Percentiles rank a stretch among this genome's conserved stretches.
phyloP scores from a whole-genome alignment of 2,113 vertebrate species.

The Myotis davidii region DNA sequence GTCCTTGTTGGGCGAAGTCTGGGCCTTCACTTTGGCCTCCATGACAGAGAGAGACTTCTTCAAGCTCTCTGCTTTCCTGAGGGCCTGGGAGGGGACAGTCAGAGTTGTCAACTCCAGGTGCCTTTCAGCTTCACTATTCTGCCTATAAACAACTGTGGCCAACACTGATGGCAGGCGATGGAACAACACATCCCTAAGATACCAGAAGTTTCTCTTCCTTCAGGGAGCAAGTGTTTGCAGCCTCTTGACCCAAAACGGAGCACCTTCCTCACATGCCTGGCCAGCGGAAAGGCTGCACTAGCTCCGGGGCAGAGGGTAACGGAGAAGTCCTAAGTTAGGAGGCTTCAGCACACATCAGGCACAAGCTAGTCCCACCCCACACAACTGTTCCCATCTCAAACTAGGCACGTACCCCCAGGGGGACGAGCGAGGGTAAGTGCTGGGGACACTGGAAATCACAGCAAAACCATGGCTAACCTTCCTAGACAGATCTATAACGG shows the following conservation, averaged over 20 bases:
- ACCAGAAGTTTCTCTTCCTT: neutral
- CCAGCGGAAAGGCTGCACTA: neutral
- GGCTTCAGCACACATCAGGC: neutral
- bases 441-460: neutral
- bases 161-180: rapidly evolving
- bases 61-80: slow-evolving; percentile 93
- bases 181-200: neutral
- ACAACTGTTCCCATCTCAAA: neutral
- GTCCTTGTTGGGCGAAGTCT: slow-evolving; percentile 95
- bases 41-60: slow-evolving; percentile 86
- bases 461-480: neutral
- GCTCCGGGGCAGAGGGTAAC: neutral
- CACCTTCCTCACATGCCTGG: neutral
- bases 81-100: slow-evolving; percentile 86
- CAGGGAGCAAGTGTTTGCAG: neutral
- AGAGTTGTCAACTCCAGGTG: neutral
- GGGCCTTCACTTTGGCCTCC: slow-evolving; percentile 93
- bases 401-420: neutral
- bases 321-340: rapidly evolving
- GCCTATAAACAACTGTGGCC: neutral
- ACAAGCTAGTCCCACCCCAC: neutral
- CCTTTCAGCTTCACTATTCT: neutral
- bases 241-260: neutral
- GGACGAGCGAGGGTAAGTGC: rapidly evolving
- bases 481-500: rapidly evolving